Conservation (phyloP, 1,140 invertebrate genomes). For the Pseudachorutes palmiensis region DNA sequence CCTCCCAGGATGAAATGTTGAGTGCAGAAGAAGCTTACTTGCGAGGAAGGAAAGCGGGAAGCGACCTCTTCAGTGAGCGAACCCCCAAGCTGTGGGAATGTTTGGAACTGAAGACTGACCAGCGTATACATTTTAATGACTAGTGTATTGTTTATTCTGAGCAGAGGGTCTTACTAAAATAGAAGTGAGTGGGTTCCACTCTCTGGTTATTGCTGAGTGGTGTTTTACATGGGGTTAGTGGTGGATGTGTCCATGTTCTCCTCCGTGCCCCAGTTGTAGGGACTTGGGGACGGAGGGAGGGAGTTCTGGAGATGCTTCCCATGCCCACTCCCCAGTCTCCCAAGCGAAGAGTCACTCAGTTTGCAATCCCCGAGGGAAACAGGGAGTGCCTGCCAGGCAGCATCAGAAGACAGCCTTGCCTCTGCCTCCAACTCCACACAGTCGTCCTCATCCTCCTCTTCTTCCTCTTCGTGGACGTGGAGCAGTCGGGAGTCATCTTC, state of each 20-base stretch:
- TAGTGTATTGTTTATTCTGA: no score
- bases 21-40: slow-evolving; percentile 60
- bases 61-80: slow-evolving; percentile 58
- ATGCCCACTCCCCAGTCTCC: slow-evolving; percentile 37
- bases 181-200: neutral
- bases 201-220: neutral
- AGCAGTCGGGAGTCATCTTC: slow-evolving; percentile 38
- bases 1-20: slow-evolving; percentile 55
- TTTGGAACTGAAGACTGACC: slow-evolving; percentile 13
- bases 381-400: slow-evolving; percentile 30
- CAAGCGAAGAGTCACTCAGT: slow-evolving; percentile 35
- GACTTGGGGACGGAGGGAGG: slow-evolving; percentile 6
- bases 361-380: slow-evolving; percentile 37
- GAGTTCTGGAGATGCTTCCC: slow-evolving; percentile 14
- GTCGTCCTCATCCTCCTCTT: slow-evolving; percentile 24
- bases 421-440: neutral
- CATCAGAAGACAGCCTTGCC: slow-evolving; percentile 19
- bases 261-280: slow-evolving; percentile 18
- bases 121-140: no score
- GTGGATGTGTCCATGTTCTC: neutral
- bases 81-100: slow-evolving; percentile 31
- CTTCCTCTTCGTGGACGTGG: slow-evolving; percentile 35
- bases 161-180: slow-evolving; percentile 2
- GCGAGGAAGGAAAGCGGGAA: slow-evolving; percentile 61
- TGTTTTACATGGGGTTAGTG: neutral